Conservation (phyloP, 2,888 invertebrate species). For the Nemapogon koenigi region DNA sequence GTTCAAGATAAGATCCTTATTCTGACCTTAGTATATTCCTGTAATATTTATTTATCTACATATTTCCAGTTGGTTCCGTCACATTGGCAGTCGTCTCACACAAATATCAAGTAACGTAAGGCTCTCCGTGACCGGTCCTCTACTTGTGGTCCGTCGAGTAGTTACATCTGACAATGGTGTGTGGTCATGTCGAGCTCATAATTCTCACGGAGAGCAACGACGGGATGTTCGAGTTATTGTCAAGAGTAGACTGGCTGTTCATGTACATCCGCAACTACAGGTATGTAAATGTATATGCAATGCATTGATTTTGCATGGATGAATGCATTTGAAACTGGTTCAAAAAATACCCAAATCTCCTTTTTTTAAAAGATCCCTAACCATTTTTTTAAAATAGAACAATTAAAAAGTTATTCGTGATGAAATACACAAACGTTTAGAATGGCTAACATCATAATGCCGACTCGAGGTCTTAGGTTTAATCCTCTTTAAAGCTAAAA, state of each 20-base stretch:
- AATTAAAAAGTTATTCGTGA: no score
- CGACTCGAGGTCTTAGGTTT: no score
- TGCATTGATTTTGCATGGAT: background rate
- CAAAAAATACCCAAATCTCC: no score
- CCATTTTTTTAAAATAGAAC: no score
- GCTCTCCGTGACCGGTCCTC: slow-evolving; percentile 69
- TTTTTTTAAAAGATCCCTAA: no score
- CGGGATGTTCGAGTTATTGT: slow-evolving; percentile 70
- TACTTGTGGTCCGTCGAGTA: slow-evolving; percentile 71
- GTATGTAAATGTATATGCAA: slow-evolving; percentile 37
- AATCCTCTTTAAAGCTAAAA: no score
- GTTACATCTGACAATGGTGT: slow-evolving; percentile 71
- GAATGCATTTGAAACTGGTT: no score
- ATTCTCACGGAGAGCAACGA: slow-evolving; percentile 74
- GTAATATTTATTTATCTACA: no score
- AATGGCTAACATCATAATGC: no score
- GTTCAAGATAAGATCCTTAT: no score
- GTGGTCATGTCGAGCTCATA: slow-evolving; percentile 78
- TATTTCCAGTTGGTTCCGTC: slow-evolving; percentile 64
- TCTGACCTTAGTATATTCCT: no score
- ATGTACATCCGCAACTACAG: slow-evolving; percentile 68
- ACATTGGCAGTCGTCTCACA: slow-evolving; percentile 65
- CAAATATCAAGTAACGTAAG: slow-evolving; percentile 67
- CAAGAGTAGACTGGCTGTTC: slow-evolving; percentile 68
- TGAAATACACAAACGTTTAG: no score